Evolutionary conservation across 2,797 vertebrate species (phyloP), one percentile per base, ranked within the genome.

Genomic region (Propithecus perrieri): DNA sequence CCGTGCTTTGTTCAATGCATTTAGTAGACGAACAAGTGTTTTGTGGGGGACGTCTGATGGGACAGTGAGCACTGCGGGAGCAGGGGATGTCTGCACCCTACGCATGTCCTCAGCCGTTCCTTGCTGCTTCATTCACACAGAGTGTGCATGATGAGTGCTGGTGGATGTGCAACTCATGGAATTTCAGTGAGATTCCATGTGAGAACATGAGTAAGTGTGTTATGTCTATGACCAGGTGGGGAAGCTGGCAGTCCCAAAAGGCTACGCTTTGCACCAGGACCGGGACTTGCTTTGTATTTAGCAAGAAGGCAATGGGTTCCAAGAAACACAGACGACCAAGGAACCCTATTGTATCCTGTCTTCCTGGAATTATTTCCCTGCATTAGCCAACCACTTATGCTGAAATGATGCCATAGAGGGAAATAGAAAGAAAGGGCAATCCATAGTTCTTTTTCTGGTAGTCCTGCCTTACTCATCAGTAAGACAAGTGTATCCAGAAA

Each of bases 31-130:
- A 81, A 63, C 7, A 11, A 79, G n/a, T 33, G 24, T 71, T 57
- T 48, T 41, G 33, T 22, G 14, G 30, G 6, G 11, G 12, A 61
- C 63, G 15, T 53, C 8, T 28, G 50, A 7, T 0, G 4, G 50
- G 28, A 8, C 15, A 38, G 18, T 12, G 18, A 33, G 2, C 24
- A 7, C 5, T 10, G 35, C 4, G 14, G 41, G 18, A 59, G 22
- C 22, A 33, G 43, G 8, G 14, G 18, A 13, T 5, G 41, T 33
- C 28, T 28, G 35, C 6, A 38, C 0, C 13, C 15, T 0, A 11
- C 0, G 1, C 3, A 2, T 7, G 2, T 18, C 13, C 28, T 11
- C 13, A 38, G 53, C 17, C 1, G 26, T 33, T 43, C 57, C 30
- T 50, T 18, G 0, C 61, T 41, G 30, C 20, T 18, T 93, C 26